These are phyloP conservation scores for Typhlomys cinereus DNA, from an alignment of 2,113 vertebrate species.

Conservation along the genomic window DNA sequence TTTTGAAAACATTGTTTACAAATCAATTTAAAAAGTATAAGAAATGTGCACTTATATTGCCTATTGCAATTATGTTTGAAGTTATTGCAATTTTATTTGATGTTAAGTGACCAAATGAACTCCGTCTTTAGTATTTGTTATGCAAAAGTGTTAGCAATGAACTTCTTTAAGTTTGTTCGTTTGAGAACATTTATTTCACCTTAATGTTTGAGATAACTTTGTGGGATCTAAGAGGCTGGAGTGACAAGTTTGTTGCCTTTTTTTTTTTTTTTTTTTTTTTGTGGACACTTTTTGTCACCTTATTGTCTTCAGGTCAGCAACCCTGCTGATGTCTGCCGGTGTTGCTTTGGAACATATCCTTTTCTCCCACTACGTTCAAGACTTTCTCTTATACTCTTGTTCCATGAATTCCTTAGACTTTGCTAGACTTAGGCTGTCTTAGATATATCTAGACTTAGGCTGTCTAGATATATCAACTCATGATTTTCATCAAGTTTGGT, in stretches of 20 bases:
- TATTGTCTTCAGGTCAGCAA: background rate
- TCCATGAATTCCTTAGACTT: no score
- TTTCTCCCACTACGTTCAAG: background rate
- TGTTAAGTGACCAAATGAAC: background rate
- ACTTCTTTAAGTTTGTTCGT: background rate
- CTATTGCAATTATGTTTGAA: background rate
- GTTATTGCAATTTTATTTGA: background rate
- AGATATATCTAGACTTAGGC: no score
- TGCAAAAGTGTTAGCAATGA: background rate
- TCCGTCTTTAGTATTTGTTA: background rate
- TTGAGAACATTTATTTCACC: background rate
- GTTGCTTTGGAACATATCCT: background rate
- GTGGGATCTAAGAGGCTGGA: background rate
- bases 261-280: background rate
- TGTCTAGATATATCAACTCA: no score
- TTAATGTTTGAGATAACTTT: conserved; percentile 17
- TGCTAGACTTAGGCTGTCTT: no score
- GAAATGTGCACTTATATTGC: background rate
- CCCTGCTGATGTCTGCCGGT: background rate
- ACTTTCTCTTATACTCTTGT: background rate
- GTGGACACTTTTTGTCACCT: background rate
- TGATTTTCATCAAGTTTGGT: no score
- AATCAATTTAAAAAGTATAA: background rate
- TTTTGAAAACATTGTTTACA: background rate
- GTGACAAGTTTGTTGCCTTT: background rate